A percentile compares a stretch with the other conserved stretches of the same genome.
These are phyloP conservation scores for Polyergus mexicanus DNA, from an alignment of 1,140 invertebrate species.

Conservation along the genomic window DNA sequence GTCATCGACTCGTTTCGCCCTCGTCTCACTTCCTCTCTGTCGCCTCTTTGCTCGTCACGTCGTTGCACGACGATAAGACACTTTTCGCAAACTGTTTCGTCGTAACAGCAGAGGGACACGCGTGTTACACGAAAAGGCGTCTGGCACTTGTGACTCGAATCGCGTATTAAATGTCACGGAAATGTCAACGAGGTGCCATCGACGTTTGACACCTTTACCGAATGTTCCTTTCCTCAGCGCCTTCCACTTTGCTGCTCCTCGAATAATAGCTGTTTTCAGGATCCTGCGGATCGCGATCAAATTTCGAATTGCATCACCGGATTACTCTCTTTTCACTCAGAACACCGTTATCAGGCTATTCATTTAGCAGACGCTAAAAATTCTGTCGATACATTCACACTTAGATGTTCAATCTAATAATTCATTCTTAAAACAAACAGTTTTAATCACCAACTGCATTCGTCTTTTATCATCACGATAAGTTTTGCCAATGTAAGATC, in stretches of 20 bases:
- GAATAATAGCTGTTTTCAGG: background rate
- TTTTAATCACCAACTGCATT: background rate
- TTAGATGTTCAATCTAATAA: background rate
- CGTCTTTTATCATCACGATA: background rate
- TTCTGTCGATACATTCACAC: background rate
- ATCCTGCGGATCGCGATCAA: conserved; percentile 33
- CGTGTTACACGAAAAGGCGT: conserved; percentile 69
- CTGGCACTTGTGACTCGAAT: conserved; percentile 60
- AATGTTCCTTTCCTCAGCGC: conserved; percentile 64
- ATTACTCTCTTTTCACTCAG: conserved; percentile 33
- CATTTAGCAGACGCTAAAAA: conserved; percentile 6
- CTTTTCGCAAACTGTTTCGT: background rate
- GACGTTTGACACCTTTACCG: conserved; percentile 78
- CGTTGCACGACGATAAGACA: background rate
- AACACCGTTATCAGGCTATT: background rate
- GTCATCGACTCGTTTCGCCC: conserved; percentile 68
- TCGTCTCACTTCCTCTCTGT: conserved; percentile 47
- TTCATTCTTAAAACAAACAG: background rate
- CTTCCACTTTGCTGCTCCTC: conserved; percentile 46
- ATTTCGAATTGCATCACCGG: conserved; percentile 1
- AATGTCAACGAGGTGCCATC: conserved; percentile 77
- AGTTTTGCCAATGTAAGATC: background rate
- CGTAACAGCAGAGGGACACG: conserved; percentile 19
- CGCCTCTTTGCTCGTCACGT: background rate
- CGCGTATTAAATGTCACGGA: conserved; percentile 79